These are phyloP conservation scores for Myiotriccus ornatus DNA, from an alignment of 2,797 vertebrate species.

Conservation along the genomic window DNA sequence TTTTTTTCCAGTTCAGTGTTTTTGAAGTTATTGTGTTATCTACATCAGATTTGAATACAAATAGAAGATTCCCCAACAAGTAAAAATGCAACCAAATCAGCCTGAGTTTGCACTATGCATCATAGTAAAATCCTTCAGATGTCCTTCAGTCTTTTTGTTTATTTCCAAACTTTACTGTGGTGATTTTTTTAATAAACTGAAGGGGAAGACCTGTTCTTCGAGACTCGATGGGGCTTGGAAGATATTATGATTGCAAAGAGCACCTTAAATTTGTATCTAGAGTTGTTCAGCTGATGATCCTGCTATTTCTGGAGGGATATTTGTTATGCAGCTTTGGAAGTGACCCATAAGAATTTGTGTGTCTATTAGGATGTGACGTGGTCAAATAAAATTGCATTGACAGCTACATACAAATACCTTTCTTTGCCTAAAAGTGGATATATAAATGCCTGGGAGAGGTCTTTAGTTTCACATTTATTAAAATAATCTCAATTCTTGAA, in stretches of 20 bases:
- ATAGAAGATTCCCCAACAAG: not conserved
- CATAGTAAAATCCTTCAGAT: not conserved
- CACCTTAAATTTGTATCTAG: not conserved
- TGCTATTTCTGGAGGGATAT: not conserved
- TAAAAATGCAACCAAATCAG: not conserved
- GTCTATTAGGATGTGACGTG: not conserved
- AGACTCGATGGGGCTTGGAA: not conserved
- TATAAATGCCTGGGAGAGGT: not conserved
- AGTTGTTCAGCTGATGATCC: not conserved
- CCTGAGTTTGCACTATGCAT: not conserved
- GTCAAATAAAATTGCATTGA: not conserved
- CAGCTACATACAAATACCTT: not conserved
- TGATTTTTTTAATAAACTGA: not conserved
- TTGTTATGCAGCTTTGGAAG: not conserved
- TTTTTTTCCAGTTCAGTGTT: not conserved
- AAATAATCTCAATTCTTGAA: not conserved
- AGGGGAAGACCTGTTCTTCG: not conserved
- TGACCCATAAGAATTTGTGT: not conserved
- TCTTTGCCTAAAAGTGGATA: not conserved
- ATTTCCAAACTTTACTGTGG: not conserved
- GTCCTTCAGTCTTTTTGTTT: not conserved
- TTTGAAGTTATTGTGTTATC: not conserved
- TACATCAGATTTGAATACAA: not conserved
- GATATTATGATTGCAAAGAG: not conserved
- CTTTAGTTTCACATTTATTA: not conserved